Percentiles rank a stretch among this genome's conserved stretches.
Conservation (phyloP, 2,113 vertebrate species). For the Fukomys damarensis region DNA sequence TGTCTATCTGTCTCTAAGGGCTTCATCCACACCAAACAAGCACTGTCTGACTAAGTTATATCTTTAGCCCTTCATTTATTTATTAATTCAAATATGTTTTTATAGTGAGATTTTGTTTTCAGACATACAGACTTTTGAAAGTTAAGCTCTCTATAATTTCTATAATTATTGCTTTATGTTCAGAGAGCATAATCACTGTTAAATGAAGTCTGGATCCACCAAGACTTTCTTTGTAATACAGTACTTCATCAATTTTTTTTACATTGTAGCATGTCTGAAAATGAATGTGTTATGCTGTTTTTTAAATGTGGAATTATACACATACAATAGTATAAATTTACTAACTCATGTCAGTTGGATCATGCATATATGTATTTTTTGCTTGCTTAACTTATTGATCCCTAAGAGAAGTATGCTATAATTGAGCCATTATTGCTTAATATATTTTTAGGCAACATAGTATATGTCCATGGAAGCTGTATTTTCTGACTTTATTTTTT, state of each 20-base stretch:
- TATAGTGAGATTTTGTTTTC: background rate
- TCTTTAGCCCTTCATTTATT: background rate
- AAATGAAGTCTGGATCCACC: background rate
- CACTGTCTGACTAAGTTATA: background rate
- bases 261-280: background rate
- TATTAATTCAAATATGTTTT: background rate
- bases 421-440: background rate
- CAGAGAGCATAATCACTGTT: background rate
- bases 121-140: background rate
- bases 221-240: background rate
- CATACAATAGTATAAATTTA: background rate
- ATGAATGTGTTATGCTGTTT: background rate
- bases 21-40: background rate
- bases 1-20: background rate
- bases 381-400: background rate
- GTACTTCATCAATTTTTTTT: background rate
- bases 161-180: background rate
- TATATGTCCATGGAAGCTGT: background rate
- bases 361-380: background rate
- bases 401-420: background rate
- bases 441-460: background rate
- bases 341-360: background rate
- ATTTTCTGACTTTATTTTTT: background rate
- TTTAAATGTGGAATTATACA: background rate
- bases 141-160: background rate